phyloP scores from a whole-genome alignment of 2,888 invertebrate species.

The Busseola fusca region DNA sequence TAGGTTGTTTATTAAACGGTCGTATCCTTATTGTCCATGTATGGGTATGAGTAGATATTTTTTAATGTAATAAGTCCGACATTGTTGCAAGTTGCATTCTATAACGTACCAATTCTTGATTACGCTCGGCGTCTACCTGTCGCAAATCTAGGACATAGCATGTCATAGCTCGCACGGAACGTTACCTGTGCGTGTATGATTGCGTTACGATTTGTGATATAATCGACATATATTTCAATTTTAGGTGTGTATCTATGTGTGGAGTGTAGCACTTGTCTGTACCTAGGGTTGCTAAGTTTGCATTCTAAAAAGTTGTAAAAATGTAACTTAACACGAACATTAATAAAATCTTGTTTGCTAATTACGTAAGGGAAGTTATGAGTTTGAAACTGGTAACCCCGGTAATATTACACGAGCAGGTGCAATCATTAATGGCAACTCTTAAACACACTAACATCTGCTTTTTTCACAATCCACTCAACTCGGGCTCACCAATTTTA shows the following conservation, averaged over 20 bases:
- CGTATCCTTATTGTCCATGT: slow-evolving; percentile 68
- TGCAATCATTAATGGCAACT: slow-evolving; percentile 81
- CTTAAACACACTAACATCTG: slow-evolving; percentile 82
- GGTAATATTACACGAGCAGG: slow-evolving; percentile 77
- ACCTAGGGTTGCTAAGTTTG: slow-evolving; percentile 42
- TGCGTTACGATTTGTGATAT: slow-evolving; percentile 85
- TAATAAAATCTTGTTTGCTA: slow-evolving; percentile 43
- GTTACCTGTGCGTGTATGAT: slow-evolving; percentile 77
- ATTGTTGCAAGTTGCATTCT: slow-evolving; percentile 71
- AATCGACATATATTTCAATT: slow-evolving; percentile 75
- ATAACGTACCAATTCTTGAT: slow-evolving; percentile 74
- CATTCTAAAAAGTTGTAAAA: slow-evolving; percentile 2
- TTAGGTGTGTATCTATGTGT: slow-evolving; percentile 65
- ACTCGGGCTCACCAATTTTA: slow-evolving; percentile 76
- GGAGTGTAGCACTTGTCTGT: slow-evolving; percentile 54
- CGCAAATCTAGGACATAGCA: slow-evolving; percentile 86
- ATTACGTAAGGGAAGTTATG: slow-evolving; percentile 52
- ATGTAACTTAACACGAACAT: slow-evolving; percentile 17
- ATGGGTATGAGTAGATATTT: slow-evolving; percentile 62
- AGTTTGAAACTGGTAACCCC: slow-evolving; percentile 66
- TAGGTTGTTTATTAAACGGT: slow-evolving; percentile 69
- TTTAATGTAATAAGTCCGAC: slow-evolving; percentile 69
- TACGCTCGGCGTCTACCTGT: slow-evolving; percentile 79
- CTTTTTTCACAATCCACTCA: slow-evolving; percentile 83
- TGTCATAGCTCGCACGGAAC: slow-evolving; percentile 84